phyloP scores from a whole-genome alignment of 2,113 vertebrate genomes.

The Apeltes quadracus region DNA sequence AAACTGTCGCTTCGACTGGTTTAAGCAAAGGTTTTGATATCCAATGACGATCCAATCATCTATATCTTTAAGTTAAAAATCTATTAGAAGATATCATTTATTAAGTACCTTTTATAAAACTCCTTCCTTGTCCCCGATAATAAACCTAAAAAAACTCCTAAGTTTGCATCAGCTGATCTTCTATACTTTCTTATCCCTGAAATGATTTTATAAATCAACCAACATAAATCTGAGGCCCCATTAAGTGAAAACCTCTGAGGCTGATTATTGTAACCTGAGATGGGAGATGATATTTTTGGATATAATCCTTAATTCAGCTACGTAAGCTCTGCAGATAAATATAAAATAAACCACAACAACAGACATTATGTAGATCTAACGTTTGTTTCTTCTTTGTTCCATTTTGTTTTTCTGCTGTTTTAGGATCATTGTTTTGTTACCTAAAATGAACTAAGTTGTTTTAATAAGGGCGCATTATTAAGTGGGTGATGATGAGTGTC shows the following conservation, averaged over 20 bases:
- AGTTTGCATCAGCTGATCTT: not conserved
- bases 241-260: not conserved
- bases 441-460: slow-evolving; percentile 5
- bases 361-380: not conserved
- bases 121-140: not conserved
- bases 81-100: not conserved
- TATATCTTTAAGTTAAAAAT: not conserved
- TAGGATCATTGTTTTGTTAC: not conserved
- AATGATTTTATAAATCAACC: not conserved
- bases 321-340: not conserved
- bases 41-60: not conserved
- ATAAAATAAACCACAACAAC: not conserved
- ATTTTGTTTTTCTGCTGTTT: not conserved
- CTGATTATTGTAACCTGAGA: not conserved
- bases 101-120: not conserved
- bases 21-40: not conserved
- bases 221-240: not conserved
- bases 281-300: not conserved
- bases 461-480: slow-evolving; percentile 7
- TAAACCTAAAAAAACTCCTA: not conserved
- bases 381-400: not conserved
- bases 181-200: not conserved
- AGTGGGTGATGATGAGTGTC: slow-evolving; percentile 10
- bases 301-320: not conserved
- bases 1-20: not conserved